Evolutionary conservation across 2,797 vertebrate genomes (phyloP), one percentile per base, ranked within the genome.

Genomic region (Enteromius trimaculatus): DNA sequence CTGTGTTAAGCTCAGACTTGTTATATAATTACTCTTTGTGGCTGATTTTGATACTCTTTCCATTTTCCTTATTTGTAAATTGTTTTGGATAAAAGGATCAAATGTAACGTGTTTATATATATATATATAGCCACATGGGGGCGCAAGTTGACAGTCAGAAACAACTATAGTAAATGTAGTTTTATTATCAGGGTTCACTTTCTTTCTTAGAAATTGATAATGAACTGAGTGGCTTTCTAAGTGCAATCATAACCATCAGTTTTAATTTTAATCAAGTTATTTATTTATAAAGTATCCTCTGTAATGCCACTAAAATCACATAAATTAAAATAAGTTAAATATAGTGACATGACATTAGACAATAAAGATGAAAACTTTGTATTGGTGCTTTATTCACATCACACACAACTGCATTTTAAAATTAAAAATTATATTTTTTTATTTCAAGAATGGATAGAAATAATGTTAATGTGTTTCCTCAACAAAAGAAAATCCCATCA

Each of bases 51-150:
- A 47, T 47, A 42, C 42, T 47, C 11, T 14, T 44, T 47, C 3
- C 3, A 47, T 14, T 17, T 16, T 49, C 0, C 47, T 49, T 49
- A 16, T 16, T 49, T 17, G 16, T 17, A 49, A 47, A 4, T 47
- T 2, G 14, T 49, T 49, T 49, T 49, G 47, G 47, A 49, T 47
- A 47, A 47, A 47, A 47, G 13, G 0, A 16, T 49, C 47, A 49
- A 49, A 49, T 49, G 44, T 44, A 44, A 44, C 44, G 44, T 14
- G 11, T 13, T 10, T 42, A 47, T 14, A 47, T 14, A 14, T 14
- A 14, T 16, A 16, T 47, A 16, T 16, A 47, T 49, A 49, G 4
- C 86, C 88, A 77, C 88, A 70, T 42, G 86, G n/a, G 84, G 84
- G 86, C 86, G 84, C 51, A 37, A 62, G 39, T 66, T 64, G 17